These are phyloP conservation scores for Arvicola amphibius DNA, from an alignment of 2,797 vertebrate species.

Conservation along the genomic window DNA sequence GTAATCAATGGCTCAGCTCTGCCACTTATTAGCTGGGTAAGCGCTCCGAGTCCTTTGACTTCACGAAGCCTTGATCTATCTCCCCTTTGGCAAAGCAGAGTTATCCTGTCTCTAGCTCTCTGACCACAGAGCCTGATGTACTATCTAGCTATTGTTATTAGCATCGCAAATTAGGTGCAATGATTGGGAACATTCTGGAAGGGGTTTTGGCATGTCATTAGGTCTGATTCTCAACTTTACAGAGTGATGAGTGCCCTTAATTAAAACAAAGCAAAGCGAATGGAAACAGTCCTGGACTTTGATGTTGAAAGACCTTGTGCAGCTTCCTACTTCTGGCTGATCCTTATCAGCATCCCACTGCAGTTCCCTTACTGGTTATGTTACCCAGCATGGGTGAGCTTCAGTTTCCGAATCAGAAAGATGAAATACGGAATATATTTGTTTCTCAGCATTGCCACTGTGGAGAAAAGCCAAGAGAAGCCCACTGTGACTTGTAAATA, in stretches of 20 bases:
- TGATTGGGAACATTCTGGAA: slow-evolving; percentile 13
- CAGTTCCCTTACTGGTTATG: not conserved
- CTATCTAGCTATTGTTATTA: not conserved
- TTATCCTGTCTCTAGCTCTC: not conserved
- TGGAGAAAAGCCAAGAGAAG: not conserved
- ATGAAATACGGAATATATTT: not conserved
- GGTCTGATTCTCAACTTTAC: slow-evolving; percentile 11
- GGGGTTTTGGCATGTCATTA: slow-evolving; percentile 4
- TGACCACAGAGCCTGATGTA: not conserved
- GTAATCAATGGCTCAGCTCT: not conserved
- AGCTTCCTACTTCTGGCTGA: not conserved
- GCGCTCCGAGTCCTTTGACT: not conserved
- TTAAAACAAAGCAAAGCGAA: slow-evolving; percentile 20
- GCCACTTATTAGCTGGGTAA: not conserved
- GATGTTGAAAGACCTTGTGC: not conserved
- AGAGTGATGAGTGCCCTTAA: not conserved
- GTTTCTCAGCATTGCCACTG: not conserved
- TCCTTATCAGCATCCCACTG: not conserved
- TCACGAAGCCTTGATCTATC: not conserved
- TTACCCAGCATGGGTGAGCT: not conserved
- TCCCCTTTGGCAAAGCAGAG: not conserved
- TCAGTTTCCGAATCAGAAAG: not conserved
- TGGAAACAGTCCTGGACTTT: not conserved
- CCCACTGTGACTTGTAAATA: not conserved
- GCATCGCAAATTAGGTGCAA: slow-evolving; percentile 4